Base-by-base conservation (phyloP, 2,888 invertebrate species). In the Cyrtodaria siliqua region DNA sequence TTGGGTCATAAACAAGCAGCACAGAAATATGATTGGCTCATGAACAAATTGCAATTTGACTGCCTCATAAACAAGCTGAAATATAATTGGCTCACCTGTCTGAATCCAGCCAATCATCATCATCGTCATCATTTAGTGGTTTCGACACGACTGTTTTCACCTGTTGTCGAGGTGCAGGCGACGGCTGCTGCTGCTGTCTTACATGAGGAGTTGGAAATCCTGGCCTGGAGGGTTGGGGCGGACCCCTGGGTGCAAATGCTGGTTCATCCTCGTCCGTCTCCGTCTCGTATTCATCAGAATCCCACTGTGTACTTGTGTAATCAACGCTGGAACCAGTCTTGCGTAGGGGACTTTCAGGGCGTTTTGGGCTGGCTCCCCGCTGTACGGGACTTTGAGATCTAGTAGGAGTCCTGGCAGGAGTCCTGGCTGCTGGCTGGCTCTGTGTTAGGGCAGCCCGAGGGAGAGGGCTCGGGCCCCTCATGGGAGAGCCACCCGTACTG, bases 221-320 rank as follows among this genome's bases (percentile, higher is more conserved):
- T n/a, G 75, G 72, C 12, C 66, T 50, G 14, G 76, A 66, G 27
- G 23, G 71, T n/a, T 63, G 62, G 23, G 68, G 68, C 20, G 73
- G 73, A 27, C 70, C 66, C 9, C 68, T 40, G 8, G 68, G 67
- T 12, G 57, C 59, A 40, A 74, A 74, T 9, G 56, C 71, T 24
- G 64, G 96, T 95, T 93, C 98, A 97, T 93, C 98, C 97, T 81
- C 79, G 26, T 85, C 85, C 2, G 77, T 68, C 8, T 86, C 85
- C 16, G 79, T 80, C 49, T 86, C 86, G 24, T 87, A 84, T 9
- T 87, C 87, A 16, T 86, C 87, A 0, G 87, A 86, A 33, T 86
- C 88, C 87, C 87, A 90, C 73, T 88, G 86, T n/a, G 90, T 89
- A 57, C 88, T 89, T 3, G 90, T 88, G 82, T 87, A 90, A 38